A percentile compares a stretch with the other conserved stretches of the same genome.
Evolutionary conservation across 2,797 vertebrate genomes (phyloP).

Genomic region (Champsocephalus esox): DNA sequence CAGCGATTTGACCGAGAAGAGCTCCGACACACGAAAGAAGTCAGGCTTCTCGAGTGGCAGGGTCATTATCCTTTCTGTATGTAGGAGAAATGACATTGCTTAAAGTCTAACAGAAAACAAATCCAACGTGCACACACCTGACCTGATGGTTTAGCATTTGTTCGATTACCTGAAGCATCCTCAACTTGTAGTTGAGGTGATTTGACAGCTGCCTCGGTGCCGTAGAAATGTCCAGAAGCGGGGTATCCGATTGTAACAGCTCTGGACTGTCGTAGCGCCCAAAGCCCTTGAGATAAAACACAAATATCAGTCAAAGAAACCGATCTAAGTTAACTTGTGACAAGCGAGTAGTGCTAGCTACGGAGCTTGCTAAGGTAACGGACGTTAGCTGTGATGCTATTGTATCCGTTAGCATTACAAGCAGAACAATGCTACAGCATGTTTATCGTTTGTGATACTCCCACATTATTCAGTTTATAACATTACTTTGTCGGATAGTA

Average conservation of each 20-base stretch:
- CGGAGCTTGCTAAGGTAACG: neutral
- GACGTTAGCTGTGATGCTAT: neutral
- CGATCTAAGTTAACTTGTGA: neutral
- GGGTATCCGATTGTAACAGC: slow-evolving; percentile 28
- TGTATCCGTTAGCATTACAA: neutral
- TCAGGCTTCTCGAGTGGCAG: slow-evolving; percentile 88
- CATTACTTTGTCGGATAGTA: rapidly evolving
- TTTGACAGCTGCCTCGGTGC: slow-evolving; percentile 58
- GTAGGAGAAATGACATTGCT: neutral
- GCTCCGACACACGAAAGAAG: slow-evolving; percentile 91
- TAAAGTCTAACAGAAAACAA: neutral
- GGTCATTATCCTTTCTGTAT: slow-evolving; percentile 73
- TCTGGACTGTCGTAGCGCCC: slow-evolving; percentile 60
- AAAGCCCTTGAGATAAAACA: slow-evolving; percentile 66
- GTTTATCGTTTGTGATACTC: rapidly evolving
- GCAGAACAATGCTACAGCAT: rapidly evolving
- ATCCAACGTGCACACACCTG: neutral
- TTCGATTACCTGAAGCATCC: slow-evolving; percentile 46
- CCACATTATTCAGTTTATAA: neutral
- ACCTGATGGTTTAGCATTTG: no score
- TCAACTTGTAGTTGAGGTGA: slow-evolving; percentile 25
- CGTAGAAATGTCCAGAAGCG: slow-evolving; percentile 50
- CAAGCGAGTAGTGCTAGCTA: neutral
- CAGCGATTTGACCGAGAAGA: slow-evolving; percentile 89
- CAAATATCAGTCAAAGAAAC: neutral